Evolutionary conservation across 2,888 invertebrate genomes (phyloP).

Genomic region (Julus scandinavius): DNA sequence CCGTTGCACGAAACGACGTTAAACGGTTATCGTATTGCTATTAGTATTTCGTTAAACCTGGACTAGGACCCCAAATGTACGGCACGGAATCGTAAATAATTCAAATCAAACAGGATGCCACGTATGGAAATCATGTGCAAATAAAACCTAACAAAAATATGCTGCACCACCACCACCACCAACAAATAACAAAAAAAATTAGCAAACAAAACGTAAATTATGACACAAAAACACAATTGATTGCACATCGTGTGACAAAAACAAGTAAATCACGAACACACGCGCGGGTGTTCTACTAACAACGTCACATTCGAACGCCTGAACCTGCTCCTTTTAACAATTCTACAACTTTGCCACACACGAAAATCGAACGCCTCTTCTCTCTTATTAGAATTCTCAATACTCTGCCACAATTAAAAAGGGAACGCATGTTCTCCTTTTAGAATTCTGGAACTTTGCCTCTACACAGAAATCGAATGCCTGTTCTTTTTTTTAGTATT

Average conservation of each 20-base stretch:
- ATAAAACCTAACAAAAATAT: not conserved
- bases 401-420: no score
- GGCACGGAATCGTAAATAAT: slow-evolving; percentile 21
- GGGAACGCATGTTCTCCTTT: no score
- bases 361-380: no score
- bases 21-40: not conserved
- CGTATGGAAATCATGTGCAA: slow-evolving; percentile 33
- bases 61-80: not conserved
- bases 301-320: no score
- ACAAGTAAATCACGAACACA: not conserved
- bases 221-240: not conserved
- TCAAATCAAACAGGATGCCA: slow-evolving; percentile 19
- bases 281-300: no score
- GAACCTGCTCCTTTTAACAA: no score
- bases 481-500: no score
- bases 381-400: no score
- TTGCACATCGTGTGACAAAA: not conserved
- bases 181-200: not conserved
- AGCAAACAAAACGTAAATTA: slow-evolving; percentile 25
- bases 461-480: no score
- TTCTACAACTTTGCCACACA: no score
- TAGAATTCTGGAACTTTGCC: no score
- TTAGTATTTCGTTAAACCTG: not conserved
- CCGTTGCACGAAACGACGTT: not conserved
- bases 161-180: no score